Evolutionary conservation across 1,140 invertebrate species (phyloP).

Genomic region (Drosophila tropicalis): DNA sequence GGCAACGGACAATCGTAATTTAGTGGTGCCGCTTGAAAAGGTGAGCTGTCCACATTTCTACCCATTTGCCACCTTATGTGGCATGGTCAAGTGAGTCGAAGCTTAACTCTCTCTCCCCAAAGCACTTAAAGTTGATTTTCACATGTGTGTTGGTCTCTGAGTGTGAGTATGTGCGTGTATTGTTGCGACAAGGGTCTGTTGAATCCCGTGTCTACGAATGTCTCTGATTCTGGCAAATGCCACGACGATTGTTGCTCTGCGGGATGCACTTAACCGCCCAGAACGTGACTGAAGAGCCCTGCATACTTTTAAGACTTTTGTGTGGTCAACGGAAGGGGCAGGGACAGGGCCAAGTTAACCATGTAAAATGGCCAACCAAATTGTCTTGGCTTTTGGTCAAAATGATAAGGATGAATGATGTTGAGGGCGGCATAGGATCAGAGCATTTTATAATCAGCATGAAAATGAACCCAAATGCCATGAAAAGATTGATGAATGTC

Average conservation of each 20-base stretch:
- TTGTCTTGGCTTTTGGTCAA: slow-evolving; percentile 48
- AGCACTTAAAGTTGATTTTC: slow-evolving; percentile 68
- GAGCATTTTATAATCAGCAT: slow-evolving; percentile 30
- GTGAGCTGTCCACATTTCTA: slow-evolving; percentile 55
- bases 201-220: slow-evolving; percentile 14
- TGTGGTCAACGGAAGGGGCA: neutral
- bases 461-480: slow-evolving; percentile 16
- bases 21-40: slow-evolving; percentile 83
- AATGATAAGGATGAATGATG: slow-evolving; percentile 71
- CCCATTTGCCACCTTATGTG: neutral
- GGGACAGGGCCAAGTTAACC: slow-evolving; percentile 5
- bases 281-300: slow-evolving; percentile 65
- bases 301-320: slow-evolving; percentile 18
- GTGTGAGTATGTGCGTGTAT: slow-evolving; percentile 7
- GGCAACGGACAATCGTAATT: slow-evolving; percentile 68
- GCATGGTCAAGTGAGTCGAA: slow-evolving; percentile 37
- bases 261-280: slow-evolving; percentile 65
- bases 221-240: slow-evolving; percentile 19
- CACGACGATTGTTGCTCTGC: slow-evolving; percentile 32
- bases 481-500: slow-evolving; percentile 61
- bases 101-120: slow-evolving; percentile 31
- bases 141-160: neutral
- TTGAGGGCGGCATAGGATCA: slow-evolving; percentile 1
- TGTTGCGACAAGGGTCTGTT: slow-evolving; percentile 36
- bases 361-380: slow-evolving; percentile 51